Conservation (phyloP, 2,113 vertebrate species). For the Myiagra hebetior region DNA sequence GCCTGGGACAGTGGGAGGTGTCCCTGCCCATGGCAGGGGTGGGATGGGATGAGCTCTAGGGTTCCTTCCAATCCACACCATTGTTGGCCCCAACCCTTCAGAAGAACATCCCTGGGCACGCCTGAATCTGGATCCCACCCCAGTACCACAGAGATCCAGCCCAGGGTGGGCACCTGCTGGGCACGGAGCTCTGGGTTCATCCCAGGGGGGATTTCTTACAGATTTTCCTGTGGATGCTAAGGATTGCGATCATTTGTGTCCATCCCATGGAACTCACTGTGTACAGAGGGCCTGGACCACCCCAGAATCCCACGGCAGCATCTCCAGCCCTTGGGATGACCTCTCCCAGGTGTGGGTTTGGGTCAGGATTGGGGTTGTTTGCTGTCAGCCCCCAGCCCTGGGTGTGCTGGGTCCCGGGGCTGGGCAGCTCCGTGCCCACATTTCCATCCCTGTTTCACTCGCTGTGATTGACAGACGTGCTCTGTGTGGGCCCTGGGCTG, state of each 20-base stretch:
- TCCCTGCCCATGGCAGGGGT: background rate
- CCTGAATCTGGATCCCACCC: background rate
- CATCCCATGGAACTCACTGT: background rate
- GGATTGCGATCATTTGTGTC: background rate
- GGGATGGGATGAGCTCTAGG: background rate
- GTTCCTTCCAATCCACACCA: background rate
- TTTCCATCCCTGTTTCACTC: background rate
- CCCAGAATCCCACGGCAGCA: rapidly evolving
- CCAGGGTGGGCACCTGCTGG: background rate
- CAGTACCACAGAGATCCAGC: background rate
- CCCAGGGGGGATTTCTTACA: background rate
- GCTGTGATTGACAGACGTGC: background rate
- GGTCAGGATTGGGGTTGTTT: too few relatives aligned
- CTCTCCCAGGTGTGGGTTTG: rapidly evolving
- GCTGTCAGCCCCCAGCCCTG: background rate
- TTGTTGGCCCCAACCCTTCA: background rate
- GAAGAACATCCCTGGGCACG: background rate
- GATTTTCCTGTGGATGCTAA: background rate
- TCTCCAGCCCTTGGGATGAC: background rate
- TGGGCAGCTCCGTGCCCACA: background rate
- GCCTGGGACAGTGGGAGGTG: rapidly evolving
- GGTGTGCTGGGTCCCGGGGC: background rate
- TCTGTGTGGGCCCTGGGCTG: background rate
- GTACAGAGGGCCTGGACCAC: background rate
- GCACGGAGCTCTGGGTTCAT: rapidly evolving